A percentile compares a stretch with the other conserved stretches of the same genome.
phyloP scores from a whole-genome alignment of 2,113 vertebrate species.

The Marmota monax region DNA sequence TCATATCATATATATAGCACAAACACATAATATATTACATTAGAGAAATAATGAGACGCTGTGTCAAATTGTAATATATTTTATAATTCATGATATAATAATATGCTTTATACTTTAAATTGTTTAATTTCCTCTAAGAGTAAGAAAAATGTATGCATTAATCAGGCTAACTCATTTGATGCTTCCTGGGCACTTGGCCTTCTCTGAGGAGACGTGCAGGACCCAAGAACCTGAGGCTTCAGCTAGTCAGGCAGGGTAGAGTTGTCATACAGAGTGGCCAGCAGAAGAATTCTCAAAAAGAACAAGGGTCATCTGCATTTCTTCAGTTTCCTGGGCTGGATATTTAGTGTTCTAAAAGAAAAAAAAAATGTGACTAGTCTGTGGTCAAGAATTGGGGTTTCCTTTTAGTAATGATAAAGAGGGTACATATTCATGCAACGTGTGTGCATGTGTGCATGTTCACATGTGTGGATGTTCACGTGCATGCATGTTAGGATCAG shows the following conservation, averaged over 20 bases:
- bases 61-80: neutral
- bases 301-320: fast-evolving
- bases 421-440: no score
- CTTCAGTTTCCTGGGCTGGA: neutral
- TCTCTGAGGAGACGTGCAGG: fast-evolving
- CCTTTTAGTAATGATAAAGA: neutral
- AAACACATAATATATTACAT: neutral
- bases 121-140: neutral
- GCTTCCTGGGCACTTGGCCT: neutral
- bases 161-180: neutral
- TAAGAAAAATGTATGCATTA: neutral
- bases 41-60: no score
- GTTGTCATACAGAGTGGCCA: fast-evolving
- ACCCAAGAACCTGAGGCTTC: fast-evolving
- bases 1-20: no score
- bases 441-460: fast-evolving
- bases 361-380: neutral
- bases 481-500: no score
- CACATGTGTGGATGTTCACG: no score
- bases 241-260: fast-evolving
- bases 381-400: no score
- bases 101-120: neutral
- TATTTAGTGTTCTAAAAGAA: neutral
- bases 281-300: no score
- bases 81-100: neutral